A percentile compares a stretch with the other conserved stretches of the same genome.
Evolutionary conservation across 2,797 vertebrate species (phyloP).

Genomic region (Cyprinella venusta): DNA sequence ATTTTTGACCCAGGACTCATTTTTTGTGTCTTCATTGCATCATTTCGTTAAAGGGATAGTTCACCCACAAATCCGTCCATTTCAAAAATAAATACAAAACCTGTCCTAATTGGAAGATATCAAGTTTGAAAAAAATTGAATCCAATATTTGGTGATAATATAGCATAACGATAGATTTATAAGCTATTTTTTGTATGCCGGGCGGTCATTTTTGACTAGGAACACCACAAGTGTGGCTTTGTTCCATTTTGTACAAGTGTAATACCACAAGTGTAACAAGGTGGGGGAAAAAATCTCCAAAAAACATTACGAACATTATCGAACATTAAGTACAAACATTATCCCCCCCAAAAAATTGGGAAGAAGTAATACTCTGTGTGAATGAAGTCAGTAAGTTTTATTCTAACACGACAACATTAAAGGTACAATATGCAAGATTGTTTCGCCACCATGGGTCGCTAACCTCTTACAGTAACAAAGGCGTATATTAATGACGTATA

Average conservation of each 20-base stretch:
- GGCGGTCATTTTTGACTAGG: neutral
- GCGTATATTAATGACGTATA: too few species aligned
- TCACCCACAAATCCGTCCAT: neutral
- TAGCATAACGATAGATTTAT: neutral
- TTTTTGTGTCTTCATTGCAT: constrained; percentile 17
- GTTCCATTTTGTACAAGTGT: neutral
- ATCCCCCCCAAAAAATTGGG: neutral
- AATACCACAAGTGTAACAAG: neutral
- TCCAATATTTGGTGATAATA: neutral
- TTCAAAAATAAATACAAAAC: neutral
- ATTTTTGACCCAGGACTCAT: neutral
- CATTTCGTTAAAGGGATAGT: neutral
- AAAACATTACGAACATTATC: too few species aligned
- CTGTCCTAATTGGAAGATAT: neutral
- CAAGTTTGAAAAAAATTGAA: neutral
- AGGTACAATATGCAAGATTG: too few species aligned
- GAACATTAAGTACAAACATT: neutral
- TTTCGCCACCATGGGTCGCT: too few species aligned
- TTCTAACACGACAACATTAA: neutral
- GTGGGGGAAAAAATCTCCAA: neutral
- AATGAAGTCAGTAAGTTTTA: neutral
- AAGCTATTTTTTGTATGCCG: neutral
- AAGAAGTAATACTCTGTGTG: neutral
- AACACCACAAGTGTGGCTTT: neutral
- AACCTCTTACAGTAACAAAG: too few species aligned